These are phyloP conservation scores for Notechis scutatus DNA, from an alignment of 2,113 vertebrate genomes.

Conservation along the genomic window DNA sequence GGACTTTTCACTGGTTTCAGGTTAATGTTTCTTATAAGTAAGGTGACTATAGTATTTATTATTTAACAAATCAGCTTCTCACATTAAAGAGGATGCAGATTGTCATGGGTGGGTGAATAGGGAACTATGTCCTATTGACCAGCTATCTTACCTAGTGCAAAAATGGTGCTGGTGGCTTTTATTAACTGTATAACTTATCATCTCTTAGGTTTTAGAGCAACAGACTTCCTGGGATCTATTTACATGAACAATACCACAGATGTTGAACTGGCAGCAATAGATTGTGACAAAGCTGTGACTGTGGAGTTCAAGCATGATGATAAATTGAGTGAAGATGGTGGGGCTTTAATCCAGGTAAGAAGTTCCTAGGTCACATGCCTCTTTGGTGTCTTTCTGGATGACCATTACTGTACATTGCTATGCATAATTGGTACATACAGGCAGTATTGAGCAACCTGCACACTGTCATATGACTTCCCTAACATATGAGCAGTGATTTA, in stretches of 20 bases:
- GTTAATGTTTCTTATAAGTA: not conserved
- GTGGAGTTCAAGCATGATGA: slow-evolving; percentile 97
- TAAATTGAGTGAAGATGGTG: slow-evolving; percentile 82
- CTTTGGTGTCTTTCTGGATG: not conserved
- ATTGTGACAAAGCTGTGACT: slow-evolving; percentile 88
- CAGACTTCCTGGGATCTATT: slow-evolving; percentile 89
- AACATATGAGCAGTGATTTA: not conserved
- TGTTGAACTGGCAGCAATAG: slow-evolving; percentile 89
- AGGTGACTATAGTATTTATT: not conserved
- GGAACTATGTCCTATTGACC: not conserved
- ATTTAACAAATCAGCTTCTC: not conserved
- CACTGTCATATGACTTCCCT: not conserved
- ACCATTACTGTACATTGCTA: not conserved
- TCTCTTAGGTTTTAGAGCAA: slow-evolving; percentile 85
- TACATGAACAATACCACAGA: slow-evolving; percentile 95
- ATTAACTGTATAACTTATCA: not conserved
- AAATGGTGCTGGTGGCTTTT: not conserved
- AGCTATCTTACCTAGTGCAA: not conserved
- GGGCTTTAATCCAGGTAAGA: slow-evolving; percentile 82
- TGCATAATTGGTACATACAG: not conserved
- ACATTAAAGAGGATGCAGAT: not conserved
- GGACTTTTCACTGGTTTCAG: not conserved
- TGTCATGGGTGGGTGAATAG: not conserved
- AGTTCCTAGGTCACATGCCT: not conserved
- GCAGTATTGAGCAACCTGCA: not conserved